These are phyloP conservation scores for Panagrolaimus sp. DNA, from an alignment of 1,140 invertebrate genomes.

Conservation along the genomic window DNA sequence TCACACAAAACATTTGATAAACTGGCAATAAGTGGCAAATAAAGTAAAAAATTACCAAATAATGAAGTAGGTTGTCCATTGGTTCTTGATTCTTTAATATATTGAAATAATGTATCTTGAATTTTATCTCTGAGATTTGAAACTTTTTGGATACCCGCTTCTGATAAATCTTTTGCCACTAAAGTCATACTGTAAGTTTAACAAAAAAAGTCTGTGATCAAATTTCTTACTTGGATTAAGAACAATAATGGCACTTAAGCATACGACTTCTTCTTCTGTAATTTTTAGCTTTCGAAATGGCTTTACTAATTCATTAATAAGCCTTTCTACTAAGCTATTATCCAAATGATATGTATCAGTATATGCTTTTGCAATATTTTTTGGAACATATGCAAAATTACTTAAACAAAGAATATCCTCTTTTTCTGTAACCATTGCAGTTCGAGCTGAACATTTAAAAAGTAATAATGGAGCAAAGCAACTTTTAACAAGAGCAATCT, in stretches of 20 bases:
- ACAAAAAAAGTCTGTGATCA: too few relatives aligned
- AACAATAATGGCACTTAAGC: conserved; percentile 54
- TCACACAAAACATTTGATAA: conserved; percentile 38
- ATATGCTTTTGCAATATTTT: conserved; percentile 50
- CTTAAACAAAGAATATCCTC: conserved; percentile 52
- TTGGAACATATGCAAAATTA: conserved; percentile 56
- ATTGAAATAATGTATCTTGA: conserved; percentile 46
- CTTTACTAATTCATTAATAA: conserved; percentile 49
- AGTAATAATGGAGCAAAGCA: conserved; percentile 53
- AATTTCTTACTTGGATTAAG: conserved; percentile 48
- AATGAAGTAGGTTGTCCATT: conserved; percentile 17
- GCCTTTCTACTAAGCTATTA: conserved; percentile 49
- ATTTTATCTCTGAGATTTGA: conserved; percentile 39
- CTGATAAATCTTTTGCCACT: conserved; percentile 50
- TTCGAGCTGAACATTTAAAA: conserved; percentile 52
- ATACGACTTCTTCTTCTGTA: conserved; percentile 56
- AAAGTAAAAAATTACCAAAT: conserved; percentile 44
- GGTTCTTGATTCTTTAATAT: conserved; percentile 46
- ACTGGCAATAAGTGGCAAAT: conserved; percentile 31
- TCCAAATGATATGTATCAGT: conserved; percentile 53
- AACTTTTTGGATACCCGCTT: conserved; percentile 36
- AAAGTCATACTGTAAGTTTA: conserved; percentile 2
- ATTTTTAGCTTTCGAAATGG: conserved; percentile 48
- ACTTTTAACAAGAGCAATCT: conserved; percentile 51
- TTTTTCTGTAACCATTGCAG: conserved; percentile 52